These are phyloP conservation scores for Zoanthus gigantus DNA, from an alignment of 92 coral and sea anemone species.

Conservation along the genomic window DNA sequence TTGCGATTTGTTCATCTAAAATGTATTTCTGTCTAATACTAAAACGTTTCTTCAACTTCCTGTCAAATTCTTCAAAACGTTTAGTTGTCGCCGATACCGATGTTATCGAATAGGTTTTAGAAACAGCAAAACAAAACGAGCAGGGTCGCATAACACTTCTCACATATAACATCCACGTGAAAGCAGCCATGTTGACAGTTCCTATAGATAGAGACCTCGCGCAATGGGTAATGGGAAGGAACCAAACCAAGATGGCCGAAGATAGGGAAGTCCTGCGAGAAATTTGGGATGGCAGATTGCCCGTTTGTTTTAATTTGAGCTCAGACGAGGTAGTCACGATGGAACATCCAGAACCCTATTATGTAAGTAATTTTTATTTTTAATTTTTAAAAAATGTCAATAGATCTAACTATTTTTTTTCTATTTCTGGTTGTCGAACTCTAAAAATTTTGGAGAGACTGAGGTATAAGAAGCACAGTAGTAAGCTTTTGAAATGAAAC, in stretches of 20 bases:
- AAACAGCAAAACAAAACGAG: not conserved
- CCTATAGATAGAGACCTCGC: not conserved
- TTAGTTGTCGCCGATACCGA: slow-evolving; percentile 55
- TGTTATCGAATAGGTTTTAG: slow-evolving; percentile 7
- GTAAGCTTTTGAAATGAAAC: not conserved
- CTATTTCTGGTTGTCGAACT: not conserved
- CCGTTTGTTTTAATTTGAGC: slow-evolving; percentile 95
- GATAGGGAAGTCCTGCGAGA: slow-evolving; percentile 94
- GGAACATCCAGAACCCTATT: slow-evolving; percentile 99
- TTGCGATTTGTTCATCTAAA: slow-evolving; percentile 76
- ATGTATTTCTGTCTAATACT: slow-evolving; percentile 81
- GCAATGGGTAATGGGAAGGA: slow-evolving; percentile 54
- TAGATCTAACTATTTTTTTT: not conserved
- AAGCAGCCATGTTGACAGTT: slow-evolving; percentile 27
- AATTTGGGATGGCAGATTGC: slow-evolving; percentile 98
- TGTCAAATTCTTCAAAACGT: slow-evolving; percentile 55
- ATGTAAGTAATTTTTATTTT: slow-evolving; percentile 63
- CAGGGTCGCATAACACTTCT: not conserved
- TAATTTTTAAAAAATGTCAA: not conserved
- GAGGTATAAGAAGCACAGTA: not conserved
- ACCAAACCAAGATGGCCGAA: slow-evolving; percentile 89
- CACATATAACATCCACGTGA: slow-evolving; percentile 20
- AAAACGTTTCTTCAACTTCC: slow-evolving; percentile 59
- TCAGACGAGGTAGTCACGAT: slow-evolving; percentile 93
- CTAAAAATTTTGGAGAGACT: not conserved